Evolutionary conservation across 2,888 invertebrate species (phyloP), one percentile per base, ranked within the genome.

Genomic region (Seira ritae): DNA sequence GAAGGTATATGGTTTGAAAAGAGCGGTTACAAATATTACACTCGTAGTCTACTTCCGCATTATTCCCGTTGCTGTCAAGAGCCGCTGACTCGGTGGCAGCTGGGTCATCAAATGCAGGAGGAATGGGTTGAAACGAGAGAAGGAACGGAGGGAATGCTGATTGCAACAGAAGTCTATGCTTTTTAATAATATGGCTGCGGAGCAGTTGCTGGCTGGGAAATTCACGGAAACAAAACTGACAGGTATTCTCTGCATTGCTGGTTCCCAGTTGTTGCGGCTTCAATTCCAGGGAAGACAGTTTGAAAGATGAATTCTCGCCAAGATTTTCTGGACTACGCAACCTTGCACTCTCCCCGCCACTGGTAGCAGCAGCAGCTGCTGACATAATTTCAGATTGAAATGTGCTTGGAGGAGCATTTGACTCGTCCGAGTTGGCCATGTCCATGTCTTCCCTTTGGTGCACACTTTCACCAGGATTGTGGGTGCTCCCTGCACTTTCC

Each of bases 1-100:
- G 90, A n/a, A 91, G 89, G 87, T 91, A 91, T 55, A 89, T 88
- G 73, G 90, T 91, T 83, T 90, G 90, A 87, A 91, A 91, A 76
- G 90, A 89, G 65, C 90, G 89, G 46, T 90, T 89, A 86, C 91
- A 91, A 22, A 90, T 86, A 67, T 90, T 90, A 87, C 91, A 91
- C 73, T 90, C 90, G 42, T 90, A 87, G 73, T 90, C 90, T n/a
- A 82, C 81, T 37, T 89, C 88, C 17, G 87, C 80, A 17, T 85
- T 87, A 72, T 85, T 87, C 70, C 80, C 85, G 71, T 85, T 85
- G 78, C 85, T 86, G 84, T 86, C 81, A 50, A 86, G 70, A 67
- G 80, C 70, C 71, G 75, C 60, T 22, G 79, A 65, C 71, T 79
- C 84, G 20, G 60, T 74, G 37, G 65, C 80, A 17, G 60, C 69